Base-by-base conservation (phyloP, 2,797 vertebrate species). In the Enteromius anoplus region DNA sequence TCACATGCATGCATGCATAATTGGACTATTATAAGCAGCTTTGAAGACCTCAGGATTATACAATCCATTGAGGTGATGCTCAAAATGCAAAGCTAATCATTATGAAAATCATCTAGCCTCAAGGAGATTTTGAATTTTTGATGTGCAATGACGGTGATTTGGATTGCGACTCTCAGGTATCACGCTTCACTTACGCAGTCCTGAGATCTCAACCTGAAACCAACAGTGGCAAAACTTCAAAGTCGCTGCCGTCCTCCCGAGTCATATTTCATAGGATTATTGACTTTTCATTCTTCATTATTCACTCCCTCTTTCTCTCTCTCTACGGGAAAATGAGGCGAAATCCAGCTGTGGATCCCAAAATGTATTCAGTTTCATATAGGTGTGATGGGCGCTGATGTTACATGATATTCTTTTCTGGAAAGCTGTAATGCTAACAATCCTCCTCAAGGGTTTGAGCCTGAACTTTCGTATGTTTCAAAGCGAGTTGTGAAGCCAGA, bases 301-400 rank as follows among this genome's bases (percentile, higher is more conserved):
- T 66, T 80, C 47, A 60, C 23, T 37, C 23, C 23, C 23, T 75
- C 23, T 17, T 9, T 21, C 29, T 23, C 14, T 29, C 23, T 29
- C 23, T 55, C 37, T 15, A 47, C 0, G 2, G 37, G 51, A 29
- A 72, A 81, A 14, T n/a, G 37, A 53, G 34, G 26, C 17, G 34
- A 51, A 32, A 58, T 81, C 62, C 78, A 82, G 60, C 77, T 73
- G 49, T 64, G 45, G 23, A 34, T 47, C 23, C 75, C 64, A 68
- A 64, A 85, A 42, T 86, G 82, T 84, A 19, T 88, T 91, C 78
- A 73, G 29, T 65, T 73, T 88, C 72, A 87, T 82, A 55, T 45
- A 81, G 21, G 37, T 37, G 76, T 14, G 45, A 69, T 69, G 29
- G 81, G 29, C 60, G 62, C 81, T 85, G 62, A 11, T 42, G 40